These are phyloP conservation scores for Eretmochelys imbricata DNA, from an alignment of 2,113 vertebrate species.

Conservation along the genomic window DNA sequence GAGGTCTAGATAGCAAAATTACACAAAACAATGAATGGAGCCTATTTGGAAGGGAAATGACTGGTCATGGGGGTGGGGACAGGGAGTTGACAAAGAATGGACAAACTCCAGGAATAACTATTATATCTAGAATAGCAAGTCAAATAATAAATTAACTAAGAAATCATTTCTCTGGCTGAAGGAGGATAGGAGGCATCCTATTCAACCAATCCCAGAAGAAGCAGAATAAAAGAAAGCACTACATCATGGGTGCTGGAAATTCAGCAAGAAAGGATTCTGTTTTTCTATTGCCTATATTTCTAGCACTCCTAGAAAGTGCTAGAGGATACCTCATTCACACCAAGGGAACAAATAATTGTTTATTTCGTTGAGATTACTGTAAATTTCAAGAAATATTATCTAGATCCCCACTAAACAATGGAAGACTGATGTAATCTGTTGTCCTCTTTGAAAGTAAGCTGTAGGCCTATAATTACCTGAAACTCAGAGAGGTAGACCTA, in stretches of 20 bases:
- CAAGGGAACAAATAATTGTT: conserved; percentile 16
- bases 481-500: neutral
- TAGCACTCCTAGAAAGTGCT: neutral
- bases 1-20: conserved; percentile 58
- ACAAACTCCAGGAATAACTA: neutral
- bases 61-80: neutral
- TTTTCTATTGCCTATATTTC: neutral
- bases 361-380: neutral
- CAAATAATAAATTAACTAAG: neutral
- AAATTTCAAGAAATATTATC: neutral
- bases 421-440: neutral
- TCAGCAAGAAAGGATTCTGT: neutral
- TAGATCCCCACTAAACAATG: neutral
- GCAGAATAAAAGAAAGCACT: neutral
- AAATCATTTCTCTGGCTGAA: neutral
- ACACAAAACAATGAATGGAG: conserved; percentile 10
- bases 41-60: conserved; percentile 12
- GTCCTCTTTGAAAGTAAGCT: neutral
- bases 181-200: neutral
- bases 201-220: neutral
- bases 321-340: neutral
- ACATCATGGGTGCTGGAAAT: neutral
- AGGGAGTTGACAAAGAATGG: neutral
- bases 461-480: neutral
- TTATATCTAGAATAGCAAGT: neutral